phyloP scores from a whole-genome alignment of 2,113 vertebrate species.

The Camelus dromedarius region DNA sequence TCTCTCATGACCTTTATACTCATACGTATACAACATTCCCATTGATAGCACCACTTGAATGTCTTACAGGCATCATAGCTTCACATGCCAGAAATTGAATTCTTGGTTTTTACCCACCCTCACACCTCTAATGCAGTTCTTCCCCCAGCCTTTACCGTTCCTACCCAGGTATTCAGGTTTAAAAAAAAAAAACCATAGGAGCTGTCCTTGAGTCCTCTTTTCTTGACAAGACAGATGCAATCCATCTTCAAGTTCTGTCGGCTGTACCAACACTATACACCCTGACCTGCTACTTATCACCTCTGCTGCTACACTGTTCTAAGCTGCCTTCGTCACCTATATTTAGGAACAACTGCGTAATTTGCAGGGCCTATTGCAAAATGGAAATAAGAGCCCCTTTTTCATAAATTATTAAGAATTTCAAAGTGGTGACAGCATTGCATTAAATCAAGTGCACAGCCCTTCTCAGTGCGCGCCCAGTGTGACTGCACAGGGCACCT shows the following conservation, averaged over 20 bases:
- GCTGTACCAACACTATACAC: background rate
- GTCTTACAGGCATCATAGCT: background rate
- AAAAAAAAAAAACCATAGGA: background rate
- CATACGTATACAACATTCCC: background rate
- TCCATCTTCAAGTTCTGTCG: background rate
- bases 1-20: background rate
- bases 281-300: background rate
- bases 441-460: background rate
- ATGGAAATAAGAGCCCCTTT: background rate
- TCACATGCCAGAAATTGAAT: background rate
- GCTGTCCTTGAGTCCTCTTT: background rate
- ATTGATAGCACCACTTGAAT: background rate
- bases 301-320: background rate
- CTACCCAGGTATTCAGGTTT: background rate
- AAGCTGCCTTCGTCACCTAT: background rate
- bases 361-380: background rate
- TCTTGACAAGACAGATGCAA: background rate
- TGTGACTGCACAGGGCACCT: background rate
- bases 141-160: background rate
- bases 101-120: background rate
- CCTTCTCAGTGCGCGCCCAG: background rate
- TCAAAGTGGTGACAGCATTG: background rate
- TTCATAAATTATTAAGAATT: background rate
- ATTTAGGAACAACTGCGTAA: background rate
- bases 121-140: background rate